A percentile compares a stretch with the other conserved stretches of the same genome.
These are phyloP conservation scores for Sebastes steindachneri DNA, from an alignment of 2,797 vertebrate species.

Conservation along the genomic window DNA sequence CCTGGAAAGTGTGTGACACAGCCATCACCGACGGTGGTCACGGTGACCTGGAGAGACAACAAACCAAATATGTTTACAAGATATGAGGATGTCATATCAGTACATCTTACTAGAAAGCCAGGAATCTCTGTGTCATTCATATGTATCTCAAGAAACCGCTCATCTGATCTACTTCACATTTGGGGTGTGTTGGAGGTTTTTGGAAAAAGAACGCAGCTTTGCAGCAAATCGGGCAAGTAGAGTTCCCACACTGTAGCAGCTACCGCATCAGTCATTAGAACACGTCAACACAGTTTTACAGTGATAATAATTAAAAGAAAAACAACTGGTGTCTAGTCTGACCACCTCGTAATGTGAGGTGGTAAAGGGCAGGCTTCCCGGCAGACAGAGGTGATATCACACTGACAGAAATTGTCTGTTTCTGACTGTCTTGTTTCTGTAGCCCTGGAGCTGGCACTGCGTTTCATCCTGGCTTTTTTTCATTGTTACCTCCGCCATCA, in stretches of 20 bases:
- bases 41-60: conserved; percentile 85
- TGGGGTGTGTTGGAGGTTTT: not conserved
- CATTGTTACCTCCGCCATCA: conserved; percentile 70
- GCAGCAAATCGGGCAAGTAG: not conserved
- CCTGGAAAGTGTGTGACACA: conserved; percentile 78
- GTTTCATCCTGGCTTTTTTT: conserved; percentile 58
- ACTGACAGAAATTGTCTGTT: conserved; percentile 54
- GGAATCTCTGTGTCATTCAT: too few species aligned
- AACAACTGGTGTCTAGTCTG: conserved; percentile 21
- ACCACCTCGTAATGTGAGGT: conserved; percentile 30
- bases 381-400: conserved; percentile 51
- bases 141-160: too few species aligned
- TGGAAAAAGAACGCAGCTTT: not conserved
- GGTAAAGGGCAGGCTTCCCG: conserved; percentile 35
- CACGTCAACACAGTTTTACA: conserved; percentile 22
- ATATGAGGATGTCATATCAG: not conserved
- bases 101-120: too few species aligned
- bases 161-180: too few species aligned
- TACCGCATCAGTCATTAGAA: not conserved
- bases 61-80: not conserved
- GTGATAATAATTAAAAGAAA: conserved; percentile 29
- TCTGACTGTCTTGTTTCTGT: conserved; percentile 38
- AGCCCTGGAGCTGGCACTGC: conserved; percentile 29
- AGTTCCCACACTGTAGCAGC: conserved; percentile 2
- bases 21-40: conserved; percentile 81